phyloP scores from a whole-genome alignment of 2,113 vertebrate species.

The Macquaria australasica region DNA sequence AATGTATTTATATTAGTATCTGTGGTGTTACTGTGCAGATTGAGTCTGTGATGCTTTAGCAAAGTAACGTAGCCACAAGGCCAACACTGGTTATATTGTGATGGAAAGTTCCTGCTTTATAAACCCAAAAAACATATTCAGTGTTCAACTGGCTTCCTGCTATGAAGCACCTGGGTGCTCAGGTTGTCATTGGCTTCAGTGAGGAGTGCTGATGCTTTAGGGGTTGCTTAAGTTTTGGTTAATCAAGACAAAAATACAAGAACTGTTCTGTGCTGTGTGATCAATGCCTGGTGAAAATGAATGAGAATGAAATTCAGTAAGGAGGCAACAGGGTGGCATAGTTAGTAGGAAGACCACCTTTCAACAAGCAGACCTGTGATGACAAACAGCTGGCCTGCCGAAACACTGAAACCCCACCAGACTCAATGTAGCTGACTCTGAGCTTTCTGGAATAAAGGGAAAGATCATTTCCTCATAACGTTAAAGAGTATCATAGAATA shows the following conservation, averaged over 20 bases:
- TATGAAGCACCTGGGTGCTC: conserved; percentile 1
- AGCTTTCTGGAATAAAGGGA: background rate
- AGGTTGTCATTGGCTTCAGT: background rate
- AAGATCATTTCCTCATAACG: background rate
- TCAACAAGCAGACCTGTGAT: background rate
- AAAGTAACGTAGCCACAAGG: background rate
- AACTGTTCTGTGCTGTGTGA: background rate
- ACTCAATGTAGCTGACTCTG: background rate
- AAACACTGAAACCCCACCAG: background rate
- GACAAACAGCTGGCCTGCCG: background rate
- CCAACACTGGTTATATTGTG: background rate
- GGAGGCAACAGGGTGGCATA: background rate
- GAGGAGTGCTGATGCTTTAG: background rate
- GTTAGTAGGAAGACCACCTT: conserved; percentile 3
- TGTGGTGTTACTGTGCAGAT: background rate
- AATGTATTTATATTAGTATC: background rate
- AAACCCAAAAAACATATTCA: background rate
- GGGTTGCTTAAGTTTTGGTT: conserved; percentile 8
- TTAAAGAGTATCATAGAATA: background rate
- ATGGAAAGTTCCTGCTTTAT: background rate
- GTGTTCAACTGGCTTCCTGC: background rate
- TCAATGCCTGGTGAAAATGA: conserved; percentile 16
- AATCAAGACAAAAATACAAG: conserved; percentile 6
- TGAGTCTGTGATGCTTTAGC: background rate
- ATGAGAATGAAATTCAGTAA: conserved; percentile 24